These are phyloP conservation scores for Stenichneumon culpator DNA, from an alignment of 2,888 invertebrate genomes.

Conservation along the genomic window DNA sequence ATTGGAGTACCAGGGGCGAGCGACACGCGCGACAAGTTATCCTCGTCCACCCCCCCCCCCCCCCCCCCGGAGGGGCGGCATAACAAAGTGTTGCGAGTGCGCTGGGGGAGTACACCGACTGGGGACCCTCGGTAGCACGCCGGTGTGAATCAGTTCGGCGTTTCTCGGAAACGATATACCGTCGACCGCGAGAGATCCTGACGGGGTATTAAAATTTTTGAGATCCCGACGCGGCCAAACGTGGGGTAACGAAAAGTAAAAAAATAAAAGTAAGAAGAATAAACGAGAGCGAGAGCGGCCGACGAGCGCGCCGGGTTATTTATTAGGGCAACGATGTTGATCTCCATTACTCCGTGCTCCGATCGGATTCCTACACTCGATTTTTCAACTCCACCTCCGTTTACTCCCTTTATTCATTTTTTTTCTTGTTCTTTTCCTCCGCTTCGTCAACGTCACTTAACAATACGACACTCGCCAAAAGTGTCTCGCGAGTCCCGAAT, in stretches of 20 bases:
- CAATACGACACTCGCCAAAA: neutral
- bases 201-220: slow-evolving; percentile 66
- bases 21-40: slow-evolving; percentile 64
- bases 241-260: slow-evolving; percentile 33
- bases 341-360: slow-evolving; percentile 54
- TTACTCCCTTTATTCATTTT: neutral
- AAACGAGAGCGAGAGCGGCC: slow-evolving; percentile 15
- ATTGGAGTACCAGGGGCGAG: slow-evolving; percentile 52
- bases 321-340: slow-evolving; percentile 65
- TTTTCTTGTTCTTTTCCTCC: neutral
- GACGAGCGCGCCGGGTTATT: slow-evolving; percentile 57
- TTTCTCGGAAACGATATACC: slow-evolving; percentile 64
- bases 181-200: slow-evolving; percentile 42
- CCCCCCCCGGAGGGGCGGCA: slow-evolving; percentile 3
- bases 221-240: slow-evolving; percentile 21
- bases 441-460: slow-evolving; percentile 20
- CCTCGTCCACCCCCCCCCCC: slow-evolving; percentile 11
- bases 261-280: slow-evolving; percentile 18
- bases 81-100: slow-evolving; percentile 34
- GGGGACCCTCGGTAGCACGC: neutral
- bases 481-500: neutral
- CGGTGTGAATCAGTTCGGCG: slow-evolving; percentile 62
- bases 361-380: slow-evolving; percentile 56
- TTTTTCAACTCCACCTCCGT: slow-evolving; percentile 22
- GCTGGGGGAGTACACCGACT: neutral